phyloP scores from a whole-genome alignment of 2,888 invertebrate species.

The Theretra japonica region DNA sequence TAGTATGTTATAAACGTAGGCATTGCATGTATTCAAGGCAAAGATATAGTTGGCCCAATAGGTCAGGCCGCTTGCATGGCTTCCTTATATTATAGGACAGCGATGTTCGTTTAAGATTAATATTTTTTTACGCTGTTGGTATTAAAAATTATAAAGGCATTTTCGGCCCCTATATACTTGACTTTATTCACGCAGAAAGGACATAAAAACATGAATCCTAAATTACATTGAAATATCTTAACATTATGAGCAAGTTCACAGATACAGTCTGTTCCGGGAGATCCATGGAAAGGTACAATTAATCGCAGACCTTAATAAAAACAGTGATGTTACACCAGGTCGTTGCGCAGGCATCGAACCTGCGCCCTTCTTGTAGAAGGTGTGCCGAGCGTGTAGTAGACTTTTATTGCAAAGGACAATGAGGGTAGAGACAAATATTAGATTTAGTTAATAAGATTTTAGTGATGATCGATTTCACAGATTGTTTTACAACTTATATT shows the following conservation, averaged over 20 bases:
- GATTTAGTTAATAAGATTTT: no score
- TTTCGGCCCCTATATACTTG: no score
- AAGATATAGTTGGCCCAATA: no score
- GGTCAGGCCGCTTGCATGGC: no score
- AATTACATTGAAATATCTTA: neutral
- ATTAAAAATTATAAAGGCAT: no score
- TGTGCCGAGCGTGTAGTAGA: neutral
- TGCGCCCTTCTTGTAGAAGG: neutral
- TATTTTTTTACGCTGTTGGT: no score
- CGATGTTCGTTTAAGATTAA: no score
- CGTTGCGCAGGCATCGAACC: neutral
- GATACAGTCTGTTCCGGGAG: neutral
- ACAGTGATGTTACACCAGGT: neutral
- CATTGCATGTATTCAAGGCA: no score
- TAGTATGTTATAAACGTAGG: no score
- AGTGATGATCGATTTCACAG: neutral
- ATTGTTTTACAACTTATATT: neutral
- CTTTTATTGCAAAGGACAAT: neutral
- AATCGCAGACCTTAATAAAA: slow-evolving; percentile 9
- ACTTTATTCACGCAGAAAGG: neutral
- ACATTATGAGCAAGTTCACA: neutral
- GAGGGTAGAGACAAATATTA: neutral
- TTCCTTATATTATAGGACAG: no score
- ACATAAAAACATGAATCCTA: neutral
- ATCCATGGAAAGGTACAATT: neutral